These are phyloP conservation scores for Platygyra sinensis DNA, from an alignment of 64 coral and sea anemone genomes.

Conservation along the genomic window DNA sequence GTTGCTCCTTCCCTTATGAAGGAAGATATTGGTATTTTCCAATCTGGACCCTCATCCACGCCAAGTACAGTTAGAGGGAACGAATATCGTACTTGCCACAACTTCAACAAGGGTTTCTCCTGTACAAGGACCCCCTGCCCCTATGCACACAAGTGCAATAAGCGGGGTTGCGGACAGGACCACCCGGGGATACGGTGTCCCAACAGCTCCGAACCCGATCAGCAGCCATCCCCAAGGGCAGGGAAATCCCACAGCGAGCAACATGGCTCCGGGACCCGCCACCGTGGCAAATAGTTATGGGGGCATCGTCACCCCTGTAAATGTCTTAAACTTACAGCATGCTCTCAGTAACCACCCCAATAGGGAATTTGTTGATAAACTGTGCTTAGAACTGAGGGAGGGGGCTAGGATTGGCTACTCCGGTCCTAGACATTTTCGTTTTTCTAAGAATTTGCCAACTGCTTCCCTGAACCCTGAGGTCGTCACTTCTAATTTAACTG, in stretches of 20 bases:
- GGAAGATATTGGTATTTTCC: conserved; percentile 38
- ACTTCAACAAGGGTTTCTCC: background rate
- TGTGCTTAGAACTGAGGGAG: conserved; percentile 26
- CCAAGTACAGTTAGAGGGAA: background rate
- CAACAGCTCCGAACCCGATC: background rate
- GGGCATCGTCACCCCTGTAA: conserved; percentile 5
- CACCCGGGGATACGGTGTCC: background rate
- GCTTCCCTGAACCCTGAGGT: conserved; percentile 31
- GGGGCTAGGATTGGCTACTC: conserved; percentile 42
- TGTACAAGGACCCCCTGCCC: conserved; percentile 2
- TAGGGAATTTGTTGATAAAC: conserved; percentile 17
- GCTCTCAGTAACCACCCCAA: conserved; percentile 9
- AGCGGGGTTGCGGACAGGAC: background rate
- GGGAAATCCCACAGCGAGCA: background rate
- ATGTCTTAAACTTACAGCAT: background rate
- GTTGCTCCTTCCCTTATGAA: conserved; percentile 18
- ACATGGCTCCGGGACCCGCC: background rate
- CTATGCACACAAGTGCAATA: conserved; percentile 20
- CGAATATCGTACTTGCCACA: conserved; percentile 28
- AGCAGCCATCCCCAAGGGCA: background rate
- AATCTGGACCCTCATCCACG: background rate
- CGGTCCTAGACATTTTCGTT: conserved; percentile 12
- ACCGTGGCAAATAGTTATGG: conserved; percentile 25
- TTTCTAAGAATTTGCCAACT: conserved; percentile 40
- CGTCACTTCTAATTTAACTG: conserved; percentile 6